Evolutionary conservation across 1,140 invertebrate genomes (phyloP), one percentile per base, ranked within the genome.

Genomic region (Zaprionus ghesquierei): DNA sequence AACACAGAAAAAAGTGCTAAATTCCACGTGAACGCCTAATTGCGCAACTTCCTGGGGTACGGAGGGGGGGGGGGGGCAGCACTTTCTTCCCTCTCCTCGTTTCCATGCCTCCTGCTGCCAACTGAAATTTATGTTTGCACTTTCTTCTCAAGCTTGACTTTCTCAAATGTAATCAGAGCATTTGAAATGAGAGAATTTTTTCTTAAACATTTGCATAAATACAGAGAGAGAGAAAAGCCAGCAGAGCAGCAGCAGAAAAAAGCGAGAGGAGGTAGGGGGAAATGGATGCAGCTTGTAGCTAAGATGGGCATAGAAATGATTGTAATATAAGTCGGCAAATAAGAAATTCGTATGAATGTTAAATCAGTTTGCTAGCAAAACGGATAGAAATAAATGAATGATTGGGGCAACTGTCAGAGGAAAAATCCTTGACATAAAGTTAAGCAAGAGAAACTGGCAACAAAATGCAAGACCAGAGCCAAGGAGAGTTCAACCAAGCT

Each of bases 151-250:
- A 35, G 20, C 29, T 23, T 74, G 25, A 29, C 54, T 61, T n/a
- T 18, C 65, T n/a, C 9, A 74, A 81, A 77, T 75, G 79, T 81
- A 81, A 81, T 75, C 70, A 77, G 20, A 64, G 75, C 69, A 66
- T 71, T 69, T 66, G 9, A 79, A 82, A 75, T 70, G 51, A 69
- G 51, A 63, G 63, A 81, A 65, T 78, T 81, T 66, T 51, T 41
- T n/a, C 35, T 27, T 50, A 46, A 51, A 29, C 63, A 86, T 87
- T 86, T 87, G 75, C 81, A 87, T 81, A 87, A 86, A 75, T 76
- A 64, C 60, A 72, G 29, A 61, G 51, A 62, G n/a, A n/a, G n/a
- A n/a, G n/a, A n/a, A n/a, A n/a, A n/a, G 69, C 50, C 41, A 62
- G 64, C 65, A 33, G 53, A 55, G 55, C 49, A 35, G 13, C 38